Evolutionary conservation across 2,797 vertebrate genomes (phyloP), one percentile per base, ranked within the genome.

Genomic region (Sciurus carolinensis): DNA sequence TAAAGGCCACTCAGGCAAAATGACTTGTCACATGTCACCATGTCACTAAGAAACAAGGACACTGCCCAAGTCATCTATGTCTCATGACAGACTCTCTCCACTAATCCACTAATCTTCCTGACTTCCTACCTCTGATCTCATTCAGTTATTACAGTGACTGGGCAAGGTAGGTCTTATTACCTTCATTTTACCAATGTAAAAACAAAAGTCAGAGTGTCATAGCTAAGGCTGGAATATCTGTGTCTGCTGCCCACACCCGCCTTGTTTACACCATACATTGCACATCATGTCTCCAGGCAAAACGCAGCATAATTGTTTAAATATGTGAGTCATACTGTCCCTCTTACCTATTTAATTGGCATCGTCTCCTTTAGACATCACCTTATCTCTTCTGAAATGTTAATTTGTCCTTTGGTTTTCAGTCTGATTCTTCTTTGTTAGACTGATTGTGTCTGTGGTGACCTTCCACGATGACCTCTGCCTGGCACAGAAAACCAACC

Each of bases 401-500:
- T 94, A 92, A 39, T 96, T 88, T 89, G 84, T 94, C 66, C 79
- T 94, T 66, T 87, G 76, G 39, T 71, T 97, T 93, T 50, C 28
- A 93, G 24, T 93, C 52, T 15, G 4, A 91, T 93, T 96, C 91
- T 94, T 97, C 90, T 87, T 83, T 95, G 80, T 97, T 91, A 95
- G 93, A 92, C 72, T 54, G 47, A 94, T 69, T 54, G 47, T 83
- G 59, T 95, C 88, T 96, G 64, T 71, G 30, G 28, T 94, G 71
- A 50, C 96, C 97, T 98, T 97, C 95, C 62, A 94, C 85, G 72
- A 79, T 96, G 97, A 97, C 96, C 97, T 97, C 85, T 59, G 69
- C 66, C 77, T 97, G 93, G 97, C 97, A 93, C 69, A 71, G 94
- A 97, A 95, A 82, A 73, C 76, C 80, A 85, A 94, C 93, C 93